A percentile compares a stretch with the other conserved stretches of the same genome.
Conservation (phyloP, 2,797 vertebrate genomes). For the Aldrovandia affinis region DNA sequence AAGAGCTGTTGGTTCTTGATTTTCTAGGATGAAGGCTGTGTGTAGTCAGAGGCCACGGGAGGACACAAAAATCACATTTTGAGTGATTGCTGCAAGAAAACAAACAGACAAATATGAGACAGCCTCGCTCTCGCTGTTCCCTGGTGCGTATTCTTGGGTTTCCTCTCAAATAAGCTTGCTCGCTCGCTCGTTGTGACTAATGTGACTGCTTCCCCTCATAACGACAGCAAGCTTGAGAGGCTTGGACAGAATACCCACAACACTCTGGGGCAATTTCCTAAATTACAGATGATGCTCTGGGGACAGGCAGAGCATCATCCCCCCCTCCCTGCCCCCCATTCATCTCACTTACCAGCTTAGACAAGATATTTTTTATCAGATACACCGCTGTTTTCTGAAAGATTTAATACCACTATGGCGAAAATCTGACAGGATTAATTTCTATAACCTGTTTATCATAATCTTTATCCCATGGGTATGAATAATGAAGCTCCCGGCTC, state of each 20-base stretch:
- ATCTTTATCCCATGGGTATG: constrained; percentile 76
- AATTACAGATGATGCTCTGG: constrained; percentile 31
- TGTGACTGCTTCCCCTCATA: constrained; percentile 42
- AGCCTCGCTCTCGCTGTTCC: neutral
- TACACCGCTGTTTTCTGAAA: constrained; percentile 53
- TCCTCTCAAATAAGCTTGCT: constrained; percentile 42
- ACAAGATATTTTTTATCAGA: constrained; percentile 46
- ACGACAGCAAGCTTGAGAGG: constrained; percentile 33
- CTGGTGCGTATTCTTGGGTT: neutral
- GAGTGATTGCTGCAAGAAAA: neutral
- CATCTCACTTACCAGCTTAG: constrained; percentile 47
- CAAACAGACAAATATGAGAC: neutral
- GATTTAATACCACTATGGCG: constrained; percentile 70
- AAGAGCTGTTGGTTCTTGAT: neutral
- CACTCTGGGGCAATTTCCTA: constrained; percentile 34
- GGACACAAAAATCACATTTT: neutral
- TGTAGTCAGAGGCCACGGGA: neutral
- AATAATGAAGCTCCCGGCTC: constrained; percentile 68
- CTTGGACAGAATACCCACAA: constrained; percentile 37
- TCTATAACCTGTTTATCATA: constrained; percentile 78
- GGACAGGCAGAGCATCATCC: neutral
- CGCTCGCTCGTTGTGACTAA: constrained; percentile 37
- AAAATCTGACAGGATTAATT: constrained; percentile 74
- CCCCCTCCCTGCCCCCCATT: neutral
- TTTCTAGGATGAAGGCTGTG: neutral